Conservation (phyloP, 2,113 vertebrate species). For the human (Homo sapiens) region GRCh38 chr2:29311501-29312000, state of each 20-base stretch:
- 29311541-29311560: not conserved
- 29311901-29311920: not conserved
- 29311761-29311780: not conserved
- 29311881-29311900: not conserved
- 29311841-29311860: not conserved
- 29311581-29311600: not conserved
- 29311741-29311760: not conserved
- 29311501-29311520: not conserved
- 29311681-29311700: not conserved
- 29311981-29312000: not conserved
- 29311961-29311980: not conserved
- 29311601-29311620: not conserved
- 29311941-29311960: not conserved
- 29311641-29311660: not conserved
- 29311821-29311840: not conserved
- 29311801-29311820: no score
- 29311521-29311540: not conserved
- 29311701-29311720: not conserved
- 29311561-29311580: not conserved
- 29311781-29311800: not conserved
- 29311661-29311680: not conserved
- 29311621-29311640: not conserved
- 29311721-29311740: not conserved
- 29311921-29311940: not conserved
- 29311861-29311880: not conserved